These are phyloP conservation scores for Odocoileus hemionus DNA, from an alignment of 2,113 vertebrate species.

Conservation along the genomic window DNA sequence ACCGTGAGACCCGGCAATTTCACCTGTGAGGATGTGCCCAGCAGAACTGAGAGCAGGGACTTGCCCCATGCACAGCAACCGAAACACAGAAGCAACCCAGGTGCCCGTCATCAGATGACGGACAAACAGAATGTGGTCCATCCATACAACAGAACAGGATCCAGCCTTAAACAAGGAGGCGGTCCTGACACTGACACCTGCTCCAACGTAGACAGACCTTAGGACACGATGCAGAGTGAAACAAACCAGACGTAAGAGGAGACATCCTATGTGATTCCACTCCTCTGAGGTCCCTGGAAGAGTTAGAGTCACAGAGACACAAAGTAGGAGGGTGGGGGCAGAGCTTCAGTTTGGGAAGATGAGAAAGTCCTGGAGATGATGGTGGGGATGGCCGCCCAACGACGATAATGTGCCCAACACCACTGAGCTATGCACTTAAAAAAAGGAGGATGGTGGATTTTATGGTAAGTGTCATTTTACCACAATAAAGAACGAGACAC, in stretches of 20 bases:
- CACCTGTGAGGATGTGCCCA: rapidly evolving
- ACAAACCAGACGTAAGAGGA: no score
- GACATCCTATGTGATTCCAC: rapidly evolving
- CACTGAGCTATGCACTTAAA: no score
- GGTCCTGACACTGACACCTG: rapidly evolving
- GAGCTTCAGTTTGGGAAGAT: rapidly evolving
- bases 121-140: background rate
- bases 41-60: background rate
- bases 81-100: background rate
- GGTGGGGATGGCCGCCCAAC: no score
- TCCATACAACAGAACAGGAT: rapidly evolving
- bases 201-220: rapidly evolving
- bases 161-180: background rate
- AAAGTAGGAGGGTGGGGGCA: background rate
- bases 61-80: background rate
- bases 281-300: background rate
- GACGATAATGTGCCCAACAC: rapidly evolving
- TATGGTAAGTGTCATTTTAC: background rate
- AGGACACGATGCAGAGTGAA: rapidly evolving
- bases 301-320: background rate
- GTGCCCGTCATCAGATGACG: rapidly evolving
- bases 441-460: no score
- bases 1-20: background rate
- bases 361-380: background rate
- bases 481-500: background rate